Evolutionary conservation across 2,888 invertebrate species (phyloP).

Genomic region (Tricholauxania praeusta): DNA sequence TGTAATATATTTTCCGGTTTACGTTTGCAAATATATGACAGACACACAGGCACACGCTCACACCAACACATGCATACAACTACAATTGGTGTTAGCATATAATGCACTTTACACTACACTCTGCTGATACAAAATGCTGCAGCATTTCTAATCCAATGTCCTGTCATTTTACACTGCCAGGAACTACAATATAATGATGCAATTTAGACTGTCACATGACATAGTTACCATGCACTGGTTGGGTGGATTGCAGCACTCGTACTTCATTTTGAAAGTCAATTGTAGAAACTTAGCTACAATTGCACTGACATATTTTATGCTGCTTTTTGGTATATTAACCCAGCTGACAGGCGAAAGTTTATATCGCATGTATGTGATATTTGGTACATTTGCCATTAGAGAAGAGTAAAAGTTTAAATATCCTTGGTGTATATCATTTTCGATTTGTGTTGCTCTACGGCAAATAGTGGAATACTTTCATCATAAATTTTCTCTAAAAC

Average conservation of each 20-base stretch:
- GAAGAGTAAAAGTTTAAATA: not conserved
- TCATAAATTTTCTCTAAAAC: not conserved
- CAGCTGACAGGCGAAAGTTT: too few relatives aligned
- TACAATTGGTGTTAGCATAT: not conserved
- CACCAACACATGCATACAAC: not conserved
- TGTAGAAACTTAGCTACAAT: not conserved
- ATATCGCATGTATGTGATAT: too few relatives aligned
- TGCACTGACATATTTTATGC: constrained; percentile 9
- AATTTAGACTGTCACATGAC: constrained; percentile 22
- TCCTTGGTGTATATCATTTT: not conserved
- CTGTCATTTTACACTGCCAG: constrained; percentile 14
- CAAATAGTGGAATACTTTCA: not conserved
- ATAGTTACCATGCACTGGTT: not conserved
- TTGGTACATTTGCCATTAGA: too few relatives aligned
- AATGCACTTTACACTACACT: not conserved
- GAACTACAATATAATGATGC: constrained; percentile 22
- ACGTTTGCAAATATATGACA: not conserved
- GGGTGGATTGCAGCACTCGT: too few relatives aligned
- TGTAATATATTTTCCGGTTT: constrained; percentile 19
- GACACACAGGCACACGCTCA: not conserved
- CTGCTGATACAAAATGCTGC: not conserved
- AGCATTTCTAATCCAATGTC: constrained; percentile 13
- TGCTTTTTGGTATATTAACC: not conserved
- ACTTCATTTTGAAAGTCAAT: too few relatives aligned
- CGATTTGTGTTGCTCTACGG: not conserved